A percentile compares a stretch with the other conserved stretches of the same genome.
Conservation (phyloP, 2,888 invertebrate genomes). For the Norana najaformis region DNA sequence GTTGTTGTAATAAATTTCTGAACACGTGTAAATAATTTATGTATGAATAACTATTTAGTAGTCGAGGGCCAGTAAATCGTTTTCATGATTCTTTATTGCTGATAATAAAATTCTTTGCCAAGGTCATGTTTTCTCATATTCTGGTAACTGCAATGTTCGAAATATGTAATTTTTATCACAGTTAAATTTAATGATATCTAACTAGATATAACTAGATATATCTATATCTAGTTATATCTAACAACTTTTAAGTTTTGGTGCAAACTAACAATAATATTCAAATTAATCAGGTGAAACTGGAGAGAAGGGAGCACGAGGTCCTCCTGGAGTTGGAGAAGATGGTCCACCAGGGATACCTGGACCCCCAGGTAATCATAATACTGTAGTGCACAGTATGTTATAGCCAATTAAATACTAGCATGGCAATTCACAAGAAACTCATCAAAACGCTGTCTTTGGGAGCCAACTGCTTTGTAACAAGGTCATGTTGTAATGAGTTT, state of each 20-base stretch:
- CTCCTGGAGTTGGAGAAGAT: constrained; percentile 45
- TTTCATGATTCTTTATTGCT: neutral
- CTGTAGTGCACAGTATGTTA: neutral
- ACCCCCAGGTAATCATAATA: neutral
- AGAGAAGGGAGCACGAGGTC: constrained; percentile 61
- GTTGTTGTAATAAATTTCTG: too few species aligned
- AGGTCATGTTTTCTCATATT: neutral
- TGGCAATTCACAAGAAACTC: neutral
- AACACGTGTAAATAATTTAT: too few species aligned
- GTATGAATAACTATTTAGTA: too few species aligned
- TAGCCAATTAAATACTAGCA: neutral
- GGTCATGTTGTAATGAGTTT: neutral
- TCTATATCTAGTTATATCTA: neutral
- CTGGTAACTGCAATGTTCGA: neutral
- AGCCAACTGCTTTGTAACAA: neutral
- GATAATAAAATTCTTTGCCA: neutral
- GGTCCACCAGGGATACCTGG: neutral
- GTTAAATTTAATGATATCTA: too few species aligned
- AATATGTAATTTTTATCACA: neutral
- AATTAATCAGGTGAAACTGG: constrained; percentile 72
- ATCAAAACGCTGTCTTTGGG: too few species aligned
- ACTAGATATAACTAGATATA: too few species aligned
- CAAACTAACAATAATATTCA: neutral
- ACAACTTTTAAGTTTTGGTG: neutral
- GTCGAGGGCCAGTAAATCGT: too few species aligned